phyloP scores from a whole-genome alignment of 2,888 invertebrate species.

The Ophion ellenae region DNA sequence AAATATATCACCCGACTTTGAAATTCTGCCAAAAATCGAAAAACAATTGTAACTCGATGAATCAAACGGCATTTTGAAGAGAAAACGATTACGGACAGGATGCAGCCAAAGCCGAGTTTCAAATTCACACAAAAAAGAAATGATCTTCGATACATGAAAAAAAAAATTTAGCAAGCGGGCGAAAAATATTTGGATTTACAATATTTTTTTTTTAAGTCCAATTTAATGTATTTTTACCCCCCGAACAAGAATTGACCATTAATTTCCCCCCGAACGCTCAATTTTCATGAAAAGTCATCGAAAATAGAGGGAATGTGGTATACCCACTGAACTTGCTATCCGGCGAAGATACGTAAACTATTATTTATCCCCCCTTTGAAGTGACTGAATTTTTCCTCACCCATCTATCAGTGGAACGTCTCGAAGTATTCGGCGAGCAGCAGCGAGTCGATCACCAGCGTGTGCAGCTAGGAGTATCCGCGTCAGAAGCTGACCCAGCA shows the following conservation, averaged over 20 bases:
- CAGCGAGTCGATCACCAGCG: slow-evolving; percentile 81
- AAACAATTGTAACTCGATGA: too few relatives aligned
- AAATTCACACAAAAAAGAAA: too few relatives aligned
- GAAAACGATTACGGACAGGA: too few relatives aligned
- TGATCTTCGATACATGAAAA: too few relatives aligned
- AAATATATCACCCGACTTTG: too few relatives aligned
- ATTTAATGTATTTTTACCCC: too few relatives aligned
- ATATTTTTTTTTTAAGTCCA: too few relatives aligned
- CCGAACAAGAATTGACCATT: too few relatives aligned
- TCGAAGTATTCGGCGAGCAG: slow-evolving; percentile 80
- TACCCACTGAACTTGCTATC: neutral
- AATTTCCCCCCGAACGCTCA: neutral
- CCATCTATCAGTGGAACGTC: slow-evolving; percentile 81
- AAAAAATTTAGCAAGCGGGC: too few relatives aligned
- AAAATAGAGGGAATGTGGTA: neutral
- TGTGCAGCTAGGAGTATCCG: slow-evolving; percentile 81
- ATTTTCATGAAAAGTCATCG: neutral
- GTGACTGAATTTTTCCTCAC: slow-evolving; percentile 70
- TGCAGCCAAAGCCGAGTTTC: neutral
- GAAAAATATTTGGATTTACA: too few relatives aligned
- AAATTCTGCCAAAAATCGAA: too few relatives aligned
- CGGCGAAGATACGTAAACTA: slow-evolving; percentile 62
- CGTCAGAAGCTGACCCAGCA: slow-evolving; percentile 82
- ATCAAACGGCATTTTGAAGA: too few relatives aligned
- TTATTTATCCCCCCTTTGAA: slow-evolving; percentile 53